Evolutionary conservation across 2,888 invertebrate genomes (phyloP).

Genomic region (Drosophila antonietae): DNA sequence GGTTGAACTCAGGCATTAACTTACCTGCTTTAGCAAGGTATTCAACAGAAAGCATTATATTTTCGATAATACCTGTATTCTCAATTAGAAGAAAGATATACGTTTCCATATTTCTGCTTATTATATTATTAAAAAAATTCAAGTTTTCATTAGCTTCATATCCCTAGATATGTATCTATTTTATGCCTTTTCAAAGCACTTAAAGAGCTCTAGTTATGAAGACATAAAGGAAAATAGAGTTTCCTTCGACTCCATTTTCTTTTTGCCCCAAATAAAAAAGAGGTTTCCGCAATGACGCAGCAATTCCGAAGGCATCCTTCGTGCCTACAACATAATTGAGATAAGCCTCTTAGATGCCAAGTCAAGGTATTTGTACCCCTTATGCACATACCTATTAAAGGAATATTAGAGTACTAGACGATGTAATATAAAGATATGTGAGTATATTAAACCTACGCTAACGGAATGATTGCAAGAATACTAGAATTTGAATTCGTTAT

Average conservation of each 20-base stretch:
- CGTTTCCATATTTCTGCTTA: not conserved
- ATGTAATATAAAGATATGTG: not conserved
- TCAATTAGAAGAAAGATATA: not conserved
- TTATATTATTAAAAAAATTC: not conserved
- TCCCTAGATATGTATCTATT: not conserved
- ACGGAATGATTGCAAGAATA: not conserved
- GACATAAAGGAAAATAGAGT: not conserved
- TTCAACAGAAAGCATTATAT: too few species aligned
- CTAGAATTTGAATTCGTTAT: not conserved
- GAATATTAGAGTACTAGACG: not conserved
- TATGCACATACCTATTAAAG: conserved; percentile 6
- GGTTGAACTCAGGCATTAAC: too few species aligned
- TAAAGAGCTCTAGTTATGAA: not conserved
- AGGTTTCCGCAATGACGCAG: conserved; percentile 22
- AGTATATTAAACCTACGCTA: not conserved
- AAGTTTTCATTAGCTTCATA: not conserved
- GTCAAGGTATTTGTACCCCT: conserved; percentile 19
- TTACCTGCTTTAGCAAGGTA: too few species aligned
- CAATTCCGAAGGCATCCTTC: conserved; percentile 11
- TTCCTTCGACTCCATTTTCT: not conserved
- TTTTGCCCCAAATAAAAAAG: conserved; percentile 13
- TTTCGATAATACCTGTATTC: too few species aligned
- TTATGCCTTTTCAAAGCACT: not conserved
- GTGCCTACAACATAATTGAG: conserved; percentile 36
- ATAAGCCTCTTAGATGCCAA: conserved; percentile 49